phyloP scores from a whole-genome alignment of 1,140 invertebrate genomes.

The Hypsibius dujardini region DNA sequence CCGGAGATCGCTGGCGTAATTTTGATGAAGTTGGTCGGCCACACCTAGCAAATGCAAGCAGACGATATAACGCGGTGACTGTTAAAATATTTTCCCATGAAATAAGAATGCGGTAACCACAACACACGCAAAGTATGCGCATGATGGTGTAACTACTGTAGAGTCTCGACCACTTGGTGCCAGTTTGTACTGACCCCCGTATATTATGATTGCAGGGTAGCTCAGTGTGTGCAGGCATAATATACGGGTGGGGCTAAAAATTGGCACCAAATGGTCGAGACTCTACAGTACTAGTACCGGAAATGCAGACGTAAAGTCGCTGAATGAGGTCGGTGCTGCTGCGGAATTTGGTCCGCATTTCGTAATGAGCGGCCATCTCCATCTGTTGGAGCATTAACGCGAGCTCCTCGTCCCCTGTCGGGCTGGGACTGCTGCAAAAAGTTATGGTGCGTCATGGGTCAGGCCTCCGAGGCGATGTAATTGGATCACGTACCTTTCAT shows the following conservation, averaged over 20 bases:
- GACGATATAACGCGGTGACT: not conserved
- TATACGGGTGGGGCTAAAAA: too few species aligned
- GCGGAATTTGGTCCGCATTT: constrained; percentile 55
- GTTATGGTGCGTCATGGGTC: not conserved
- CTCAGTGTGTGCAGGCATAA: not conserved
- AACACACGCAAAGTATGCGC: constrained; percentile 12
- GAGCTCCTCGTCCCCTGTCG: constrained; percentile 64
- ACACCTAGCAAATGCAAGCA: constrained; percentile 49
- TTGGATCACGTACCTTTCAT: not conserved
- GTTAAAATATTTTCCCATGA: not conserved
- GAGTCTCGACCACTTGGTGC: too few species aligned
- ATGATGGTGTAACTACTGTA: constrained; percentile 7
- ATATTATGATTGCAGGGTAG: not conserved
- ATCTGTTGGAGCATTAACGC: constrained; percentile 65
- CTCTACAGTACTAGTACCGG: constrained; percentile 34
- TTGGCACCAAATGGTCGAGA: not conserved
- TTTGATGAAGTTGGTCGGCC: constrained; percentile 96
- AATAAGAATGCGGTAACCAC: constrained; percentile 5
- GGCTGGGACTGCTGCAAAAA: not conserved
- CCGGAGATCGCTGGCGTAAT: constrained; percentile 85
- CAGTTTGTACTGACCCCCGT: too few species aligned
- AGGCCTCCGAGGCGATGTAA: not conserved
- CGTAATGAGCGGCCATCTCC: constrained; percentile 56
- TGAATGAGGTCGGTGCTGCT: constrained; percentile 68
- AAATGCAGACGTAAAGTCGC: constrained; percentile 87